Evolutionary conservation across 2,797 vertebrate genomes (phyloP), one percentile per base, ranked within the genome.

Genomic region (Saxicola maurus): DNA sequence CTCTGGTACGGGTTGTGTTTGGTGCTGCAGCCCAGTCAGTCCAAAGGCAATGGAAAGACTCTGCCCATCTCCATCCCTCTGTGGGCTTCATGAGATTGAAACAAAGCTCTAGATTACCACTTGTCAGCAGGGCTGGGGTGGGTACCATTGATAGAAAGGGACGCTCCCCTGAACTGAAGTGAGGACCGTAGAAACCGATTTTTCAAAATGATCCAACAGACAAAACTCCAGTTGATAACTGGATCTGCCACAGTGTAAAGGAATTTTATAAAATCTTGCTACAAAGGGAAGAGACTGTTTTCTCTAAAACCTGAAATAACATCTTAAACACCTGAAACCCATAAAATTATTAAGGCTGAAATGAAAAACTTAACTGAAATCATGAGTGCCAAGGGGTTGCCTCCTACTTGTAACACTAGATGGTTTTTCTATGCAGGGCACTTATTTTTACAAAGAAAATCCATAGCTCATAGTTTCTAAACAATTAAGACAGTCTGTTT

Each of bases 401-500:
- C 68, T 82, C 67, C 74, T 89, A 20, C 20, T 73, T 78, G 42
- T 81, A 79, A 74, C 65, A 65, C 13, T 69, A 67, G 80, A 79
- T 52, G 20, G 13, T 49, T 84, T 85, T 76, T 51, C 55, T 37
- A 33, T 60, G 71, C 35, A 72, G 89, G 56, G 33, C 61, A 80
- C 51, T 86, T 48, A 72, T 0, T 1, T 25, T 92, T 76, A 92
- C 31, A 12, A 82, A 66, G 68, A 74, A 82, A 94, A 90, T 91
- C 85, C 86, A 57, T 62, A 76, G 87, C 62, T 85, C 49, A 60
- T 89, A 51, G 61, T 92, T 94, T 76, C 86, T 94, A 93, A 96
- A 93, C 78, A 55, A 65, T 94, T 92, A 94, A 95, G 93, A 92
- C 71, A 89, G 80, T 80, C 81, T 87, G 65, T 91, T 95, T 91